These are phyloP conservation scores for Teinopalpus imperialis DNA, from an alignment of 2,888 invertebrate species.

Conservation along the genomic window DNA sequence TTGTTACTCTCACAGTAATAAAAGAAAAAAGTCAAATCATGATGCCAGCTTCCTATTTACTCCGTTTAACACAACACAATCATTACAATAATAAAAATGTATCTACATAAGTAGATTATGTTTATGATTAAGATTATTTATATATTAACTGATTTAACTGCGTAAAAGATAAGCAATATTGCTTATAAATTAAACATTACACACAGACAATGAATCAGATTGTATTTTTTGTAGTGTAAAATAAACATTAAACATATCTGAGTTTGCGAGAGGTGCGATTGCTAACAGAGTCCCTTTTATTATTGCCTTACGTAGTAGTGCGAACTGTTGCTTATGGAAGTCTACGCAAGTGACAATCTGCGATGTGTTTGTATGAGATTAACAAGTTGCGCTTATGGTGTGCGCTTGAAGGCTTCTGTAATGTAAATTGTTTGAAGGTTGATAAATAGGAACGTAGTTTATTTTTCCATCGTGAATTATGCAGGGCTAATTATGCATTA, in stretches of 20 bases:
- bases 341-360: constrained; percentile 13
- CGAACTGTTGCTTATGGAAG: constrained; percentile 6
- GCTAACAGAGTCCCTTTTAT: constrained; percentile 17
- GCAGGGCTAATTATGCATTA: too few relatives aligned
- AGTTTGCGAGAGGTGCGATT: constrained; percentile 6
- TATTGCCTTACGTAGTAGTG: constrained; percentile 3
- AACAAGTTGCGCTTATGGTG: constrained; percentile 8
- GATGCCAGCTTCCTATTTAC: too few relatives aligned
- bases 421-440: constrained; percentile 16
- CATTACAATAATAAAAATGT: too few relatives aligned
- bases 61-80: too few relatives aligned
- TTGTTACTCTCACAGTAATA: too few relatives aligned
- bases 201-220: too few relatives aligned
- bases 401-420: constrained; percentile 6
- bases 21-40: too few relatives aligned
- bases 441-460: not conserved
- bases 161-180: not conserved
- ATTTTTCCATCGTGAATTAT: not conserved
- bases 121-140: not conserved
- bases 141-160: not conserved
- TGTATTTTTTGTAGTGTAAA: not conserved
- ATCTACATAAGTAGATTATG: too few relatives aligned
- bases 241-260: constrained; percentile 7
- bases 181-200: not conserved
- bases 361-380: constrained; percentile 13